Base-by-base conservation (phyloP, 2,888 invertebrate genomes). In the Drosophila affinis region DNA sequence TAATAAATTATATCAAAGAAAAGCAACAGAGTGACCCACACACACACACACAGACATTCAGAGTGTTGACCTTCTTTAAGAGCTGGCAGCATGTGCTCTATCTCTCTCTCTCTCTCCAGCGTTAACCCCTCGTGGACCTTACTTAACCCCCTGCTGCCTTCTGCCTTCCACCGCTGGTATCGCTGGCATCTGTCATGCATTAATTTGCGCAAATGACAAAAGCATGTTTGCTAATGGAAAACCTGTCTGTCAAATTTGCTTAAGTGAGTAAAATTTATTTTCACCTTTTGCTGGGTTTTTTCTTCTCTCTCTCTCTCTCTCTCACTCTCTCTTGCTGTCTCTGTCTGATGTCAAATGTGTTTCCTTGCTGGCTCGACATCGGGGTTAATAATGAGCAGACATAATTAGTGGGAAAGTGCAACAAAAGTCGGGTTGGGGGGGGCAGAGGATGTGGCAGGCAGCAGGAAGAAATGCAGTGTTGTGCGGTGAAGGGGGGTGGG, bases 181-280 rank as follows among this genome's bases (percentile, higher is more conserved):
- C 7, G 39, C 39, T 49, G 12, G 17, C 55, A 62, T 44, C 62
- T 67, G 72, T 64, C 65, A 54, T 65, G 67, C 87, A 81, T 87
- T 87, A 77, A 83, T 87, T 87, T 83, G 70, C 62, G 65, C 75
- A 87, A 83, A 83, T 83, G 82, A 87, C 82, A 87, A 83, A 83
- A 83, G 85, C 82, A 81, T 87, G 82, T 87, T 85, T 58, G 79
- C 82, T 75, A 81, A 77, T 77, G 87, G 81, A 84, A 81, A 76
- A 70, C 62, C 72, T 82, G 84, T 84, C 82, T 72, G 79, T 87
- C 82, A 87, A 87, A 84, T 74, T 62, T 71, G 59, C 67, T 61
- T 63, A 81, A 81, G 76, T 76, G 82, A 74, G 79, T 77, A 69
- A 68, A 83, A 84, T 65, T 78, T 81, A 87, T 84, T 84, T 81